These are phyloP conservation scores for Resseliella maxima DNA, from an alignment of 2,888 invertebrate genomes.

Conservation along the genomic window DNA sequence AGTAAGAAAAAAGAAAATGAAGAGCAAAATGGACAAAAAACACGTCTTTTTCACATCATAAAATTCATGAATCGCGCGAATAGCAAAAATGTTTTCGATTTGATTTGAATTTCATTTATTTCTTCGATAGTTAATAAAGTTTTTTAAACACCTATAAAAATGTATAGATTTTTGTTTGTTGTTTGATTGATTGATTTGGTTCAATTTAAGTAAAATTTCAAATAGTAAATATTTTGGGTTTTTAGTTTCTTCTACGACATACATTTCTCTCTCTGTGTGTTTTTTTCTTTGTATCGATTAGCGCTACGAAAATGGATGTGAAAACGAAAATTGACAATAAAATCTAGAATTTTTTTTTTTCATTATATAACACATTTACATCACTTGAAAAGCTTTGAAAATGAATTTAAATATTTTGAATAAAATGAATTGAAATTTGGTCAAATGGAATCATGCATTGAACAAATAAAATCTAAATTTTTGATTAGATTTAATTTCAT, in stretches of 20 bases:
- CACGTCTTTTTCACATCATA: too few species aligned
- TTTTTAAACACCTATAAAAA: neutral
- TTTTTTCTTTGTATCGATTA: neutral
- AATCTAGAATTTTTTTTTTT: neutral
- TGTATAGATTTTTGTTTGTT: neutral
- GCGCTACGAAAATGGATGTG: neutral
- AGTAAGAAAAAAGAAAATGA: neutral
- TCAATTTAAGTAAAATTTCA: neutral
- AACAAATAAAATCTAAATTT: too few species aligned
- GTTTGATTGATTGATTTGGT: neutral
- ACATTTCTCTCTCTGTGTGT: neutral
- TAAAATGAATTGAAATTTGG: too few species aligned
- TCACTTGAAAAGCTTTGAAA: neutral
- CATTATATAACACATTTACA: neutral
- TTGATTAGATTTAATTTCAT: neutral
- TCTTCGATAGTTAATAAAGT: neutral
- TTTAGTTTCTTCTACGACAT: neutral
- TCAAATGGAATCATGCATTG: too few species aligned
- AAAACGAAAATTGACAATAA: constrained; percentile 9
- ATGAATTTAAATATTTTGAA: too few species aligned
- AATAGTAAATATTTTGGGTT: too few species aligned
- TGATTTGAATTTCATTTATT: neutral
- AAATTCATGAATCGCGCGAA: neutral
- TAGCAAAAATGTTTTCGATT: neutral
- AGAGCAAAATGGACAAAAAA: too few species aligned